Conservation (phyloP, 2,113 vertebrate genomes). For the Nansenia antarctica region DNA sequence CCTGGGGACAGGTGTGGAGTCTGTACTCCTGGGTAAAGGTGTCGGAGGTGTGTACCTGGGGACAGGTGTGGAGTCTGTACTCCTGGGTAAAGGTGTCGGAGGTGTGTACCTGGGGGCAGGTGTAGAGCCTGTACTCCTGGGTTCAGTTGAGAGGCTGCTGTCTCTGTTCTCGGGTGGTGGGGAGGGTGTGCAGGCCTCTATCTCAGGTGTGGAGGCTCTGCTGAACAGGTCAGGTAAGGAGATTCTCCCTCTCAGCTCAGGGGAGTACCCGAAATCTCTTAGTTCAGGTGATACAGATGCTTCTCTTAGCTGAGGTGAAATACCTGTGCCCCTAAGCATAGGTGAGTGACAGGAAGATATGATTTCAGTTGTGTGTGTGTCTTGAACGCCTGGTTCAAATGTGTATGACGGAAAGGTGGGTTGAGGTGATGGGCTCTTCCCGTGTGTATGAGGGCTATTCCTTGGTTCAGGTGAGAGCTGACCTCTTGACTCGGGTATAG, state of each 20-base stretch:
- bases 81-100: no score
- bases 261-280: slow-evolving; percentile 27
- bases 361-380: neutral
- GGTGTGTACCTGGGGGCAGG: no score
- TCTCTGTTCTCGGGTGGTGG: slow-evolving; percentile 17
- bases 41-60: no score
- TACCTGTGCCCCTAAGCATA: slow-evolving; percentile 26
- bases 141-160: slow-evolving; percentile 24
- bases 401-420: neutral
- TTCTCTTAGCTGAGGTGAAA: slow-evolving; percentile 31
- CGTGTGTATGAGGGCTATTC: slow-evolving; percentile 22
- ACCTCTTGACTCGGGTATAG: slow-evolving; percentile 19
- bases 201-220: slow-evolving; percentile 60
- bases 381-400: slow-evolving; percentile 32
- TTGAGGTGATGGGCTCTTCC: neutral
- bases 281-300: slow-evolving; percentile 28
- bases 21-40: no score
- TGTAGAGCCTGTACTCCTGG: slow-evolving; percentile 12
- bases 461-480: slow-evolving; percentile 23
- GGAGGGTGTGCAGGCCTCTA: slow-evolving; percentile 30
- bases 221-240: slow-evolving; percentile 65
- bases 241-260: slow-evolving; percentile 48
- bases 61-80: no score
- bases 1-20: slow-evolving; percentile 45
- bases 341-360: slow-evolving; percentile 28